A percentile compares a stretch with the other conserved stretches of the same genome.
Evolutionary conservation across 2,888 invertebrate genomes (phyloP).

Genomic region (Glaucopsyche alexis): DNA sequence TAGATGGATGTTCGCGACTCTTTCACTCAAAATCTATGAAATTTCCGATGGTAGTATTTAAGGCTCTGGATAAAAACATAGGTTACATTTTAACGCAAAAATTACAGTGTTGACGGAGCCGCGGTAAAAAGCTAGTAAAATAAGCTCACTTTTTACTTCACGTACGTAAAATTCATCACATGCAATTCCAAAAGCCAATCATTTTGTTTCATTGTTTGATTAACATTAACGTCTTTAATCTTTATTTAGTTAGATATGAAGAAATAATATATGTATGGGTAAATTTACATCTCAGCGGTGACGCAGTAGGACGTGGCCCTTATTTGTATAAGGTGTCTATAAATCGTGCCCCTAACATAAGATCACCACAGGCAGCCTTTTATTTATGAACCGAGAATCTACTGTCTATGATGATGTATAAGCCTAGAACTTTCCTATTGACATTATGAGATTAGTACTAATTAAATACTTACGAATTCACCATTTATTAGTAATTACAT

Average conservation of each 20-base stretch:
- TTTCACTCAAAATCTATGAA: too few species aligned
- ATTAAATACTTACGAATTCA: conserved; percentile 30
- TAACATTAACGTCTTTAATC: conserved; percentile 6
- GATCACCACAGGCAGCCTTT: conserved; percentile 58
- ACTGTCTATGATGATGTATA: conserved; percentile 55
- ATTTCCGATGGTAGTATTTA: too few species aligned
- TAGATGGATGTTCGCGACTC: too few species aligned
- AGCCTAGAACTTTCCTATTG: conserved; percentile 49
- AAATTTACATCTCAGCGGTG: conserved; percentile 54
- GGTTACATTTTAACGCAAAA: too few species aligned
- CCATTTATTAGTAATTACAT: conserved; percentile 32
- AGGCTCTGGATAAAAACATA: too few species aligned
- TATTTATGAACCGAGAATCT: conserved; percentile 63
- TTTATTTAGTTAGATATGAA: too few species aligned
- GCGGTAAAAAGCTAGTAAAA: too few species aligned
- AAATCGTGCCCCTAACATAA: conserved; percentile 61
- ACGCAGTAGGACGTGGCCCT: conserved; percentile 60
- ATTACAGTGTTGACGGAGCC: too few species aligned
- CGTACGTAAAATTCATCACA: too few species aligned
- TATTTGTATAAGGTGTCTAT: conserved; percentile 63
- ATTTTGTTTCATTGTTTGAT: background rate
- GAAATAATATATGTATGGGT: conserved; percentile 26
- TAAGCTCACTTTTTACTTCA: too few species aligned
- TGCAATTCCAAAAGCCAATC: too few species aligned
- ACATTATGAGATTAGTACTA: conserved; percentile 48